Evolutionary conservation across 2,113 vertebrate genomes (phyloP).

Genomic region (Enhydra lutris): DNA sequence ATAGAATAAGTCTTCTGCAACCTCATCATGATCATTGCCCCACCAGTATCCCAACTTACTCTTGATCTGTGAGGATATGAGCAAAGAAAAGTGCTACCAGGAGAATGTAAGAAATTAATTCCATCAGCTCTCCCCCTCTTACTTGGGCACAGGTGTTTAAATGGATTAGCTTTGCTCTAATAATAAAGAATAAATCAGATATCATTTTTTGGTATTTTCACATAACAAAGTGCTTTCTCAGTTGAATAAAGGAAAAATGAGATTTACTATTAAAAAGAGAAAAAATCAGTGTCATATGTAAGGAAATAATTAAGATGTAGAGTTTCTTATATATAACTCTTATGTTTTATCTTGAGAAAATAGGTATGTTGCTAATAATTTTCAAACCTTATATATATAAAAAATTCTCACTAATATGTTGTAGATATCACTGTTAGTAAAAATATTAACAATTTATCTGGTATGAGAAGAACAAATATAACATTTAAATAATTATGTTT

Average conservation of each 20-base stretch:
- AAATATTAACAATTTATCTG: background rate
- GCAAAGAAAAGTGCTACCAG: background rate
- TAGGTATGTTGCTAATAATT: background rate
- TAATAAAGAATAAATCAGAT: background rate
- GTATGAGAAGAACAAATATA: background rate
- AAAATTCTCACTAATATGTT: background rate
- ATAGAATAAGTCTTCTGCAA: background rate
- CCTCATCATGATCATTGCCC: background rate
- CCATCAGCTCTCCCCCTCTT: background rate
- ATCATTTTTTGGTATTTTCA: background rate
- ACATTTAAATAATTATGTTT: background rate
- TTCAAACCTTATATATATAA: background rate
- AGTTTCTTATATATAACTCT: background rate
- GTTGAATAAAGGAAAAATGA: constrained; percentile 3
- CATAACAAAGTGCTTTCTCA: background rate
- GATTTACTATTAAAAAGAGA: background rate
- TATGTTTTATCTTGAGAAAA: background rate
- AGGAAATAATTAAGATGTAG: background rate
- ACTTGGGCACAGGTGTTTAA: background rate
- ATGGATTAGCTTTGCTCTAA: background rate
- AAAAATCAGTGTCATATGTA: background rate
- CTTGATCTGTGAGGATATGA: background rate
- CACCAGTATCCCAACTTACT: background rate
- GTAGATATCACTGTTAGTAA: background rate
- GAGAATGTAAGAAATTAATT: background rate